Evolutionary conservation across 1,140 invertebrate genomes (phyloP).

Genomic region (Dendroctonus ponderosae): DNA sequence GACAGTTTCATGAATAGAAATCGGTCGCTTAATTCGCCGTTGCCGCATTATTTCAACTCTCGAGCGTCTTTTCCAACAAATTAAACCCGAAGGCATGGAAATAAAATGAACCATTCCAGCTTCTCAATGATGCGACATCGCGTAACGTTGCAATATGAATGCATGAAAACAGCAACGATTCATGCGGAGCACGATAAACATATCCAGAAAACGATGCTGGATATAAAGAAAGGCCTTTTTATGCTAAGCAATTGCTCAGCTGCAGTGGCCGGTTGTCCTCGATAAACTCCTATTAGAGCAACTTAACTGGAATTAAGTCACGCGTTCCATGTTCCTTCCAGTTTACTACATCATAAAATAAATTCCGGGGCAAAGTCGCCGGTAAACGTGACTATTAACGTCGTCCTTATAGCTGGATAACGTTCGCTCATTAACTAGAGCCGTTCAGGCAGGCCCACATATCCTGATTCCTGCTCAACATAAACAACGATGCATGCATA

Average conservation of each 20-base stretch:
- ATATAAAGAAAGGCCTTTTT: too few relatives aligned
- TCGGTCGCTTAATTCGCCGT: constrained; percentile 21
- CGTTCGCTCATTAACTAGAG: constrained; percentile 18
- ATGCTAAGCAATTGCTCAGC: too few relatives aligned
- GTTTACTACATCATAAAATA: constrained; percentile 24
- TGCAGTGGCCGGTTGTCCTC: too few relatives aligned
- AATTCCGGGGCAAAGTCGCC: constrained; percentile 23
- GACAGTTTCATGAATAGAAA: constrained; percentile 21
- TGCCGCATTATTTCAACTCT: constrained; percentile 31
- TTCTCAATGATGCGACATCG: constrained; percentile 19
- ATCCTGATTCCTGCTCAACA: constrained; percentile 21
- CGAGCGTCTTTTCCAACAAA: constrained; percentile 29
- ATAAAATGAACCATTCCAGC: constrained; percentile 26
- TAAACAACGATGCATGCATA: constrained; percentile 26
- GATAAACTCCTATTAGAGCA: too few relatives aligned
- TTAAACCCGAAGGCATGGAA: constrained; percentile 24
- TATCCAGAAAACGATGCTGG: neutral
- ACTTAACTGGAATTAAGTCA: constrained; percentile 17
- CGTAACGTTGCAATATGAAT: constrained; percentile 17
- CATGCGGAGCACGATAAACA: neutral
- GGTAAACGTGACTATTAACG: constrained; percentile 27
- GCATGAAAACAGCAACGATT: constrained; percentile 7
- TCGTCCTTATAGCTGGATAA: constrained; percentile 25
- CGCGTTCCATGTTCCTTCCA: constrained; percentile 15
- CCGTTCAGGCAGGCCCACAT: constrained; percentile 19